Conservation (phyloP, 1,140 invertebrate species). For the Nephila pilipes region DNA sequence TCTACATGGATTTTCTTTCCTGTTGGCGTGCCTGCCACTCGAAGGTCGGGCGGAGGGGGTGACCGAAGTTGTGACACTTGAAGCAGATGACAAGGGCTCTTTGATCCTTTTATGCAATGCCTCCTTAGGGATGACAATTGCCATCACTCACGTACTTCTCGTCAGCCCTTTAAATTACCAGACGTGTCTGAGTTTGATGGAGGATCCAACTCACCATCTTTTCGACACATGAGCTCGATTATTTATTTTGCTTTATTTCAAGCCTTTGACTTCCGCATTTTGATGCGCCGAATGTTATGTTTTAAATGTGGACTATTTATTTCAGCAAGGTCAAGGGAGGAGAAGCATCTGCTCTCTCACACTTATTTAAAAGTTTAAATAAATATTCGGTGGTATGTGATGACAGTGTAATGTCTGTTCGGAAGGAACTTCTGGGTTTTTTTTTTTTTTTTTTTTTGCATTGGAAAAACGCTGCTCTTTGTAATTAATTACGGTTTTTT, state of each 20-base stretch:
- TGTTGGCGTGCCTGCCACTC: background rate
- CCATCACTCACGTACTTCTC: background rate
- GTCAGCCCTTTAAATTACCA: background rate
- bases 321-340: background rate
- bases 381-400: no score
- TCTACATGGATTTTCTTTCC: background rate
- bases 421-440: no score
- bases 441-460: no score
- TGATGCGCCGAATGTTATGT: background rate
- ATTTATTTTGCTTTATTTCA: background rate
- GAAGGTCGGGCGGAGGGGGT: background rate
- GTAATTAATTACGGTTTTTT: no score
- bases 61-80: conserved; percentile 24
- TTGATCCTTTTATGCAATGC: conserved; percentile 14
- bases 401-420: no score
- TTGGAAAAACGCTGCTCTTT: no score
- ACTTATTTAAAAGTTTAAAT: background rate
- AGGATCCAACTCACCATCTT: background rate
- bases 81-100: conserved; percentile 14
- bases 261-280: background rate
- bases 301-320: background rate
- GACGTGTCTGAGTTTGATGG: background rate
- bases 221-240: background rate
- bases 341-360: background rate
- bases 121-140: conserved; percentile 13